Conservation (phyloP, 2,888 invertebrate genomes). For the Troides helena region DNA sequence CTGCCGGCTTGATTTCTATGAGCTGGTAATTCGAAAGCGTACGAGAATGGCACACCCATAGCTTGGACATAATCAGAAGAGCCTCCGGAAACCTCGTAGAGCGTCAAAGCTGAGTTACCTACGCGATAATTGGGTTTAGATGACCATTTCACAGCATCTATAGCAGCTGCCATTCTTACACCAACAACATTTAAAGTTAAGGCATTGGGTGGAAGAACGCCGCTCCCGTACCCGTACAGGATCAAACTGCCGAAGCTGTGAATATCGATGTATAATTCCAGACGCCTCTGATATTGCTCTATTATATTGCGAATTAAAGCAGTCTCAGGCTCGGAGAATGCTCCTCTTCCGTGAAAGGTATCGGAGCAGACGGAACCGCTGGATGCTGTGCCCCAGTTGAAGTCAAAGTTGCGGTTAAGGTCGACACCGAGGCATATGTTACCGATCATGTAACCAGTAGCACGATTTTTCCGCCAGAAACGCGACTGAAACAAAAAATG, state of each 20-base stretch:
- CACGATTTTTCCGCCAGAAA: conserved; percentile 85
- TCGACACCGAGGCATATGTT: conserved; percentile 84
- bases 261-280: conserved; percentile 84
- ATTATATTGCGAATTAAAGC: conserved; percentile 79
- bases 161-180: conserved; percentile 64
- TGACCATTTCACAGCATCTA: conserved; percentile 67
- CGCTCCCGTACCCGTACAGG: conserved; percentile 58
- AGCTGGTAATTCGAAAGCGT: conserved; percentile 82
- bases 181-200: conserved; percentile 61
- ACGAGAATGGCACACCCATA: conserved; percentile 74
- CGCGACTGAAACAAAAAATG: conserved; percentile 57
- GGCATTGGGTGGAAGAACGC: conserved; percentile 71
- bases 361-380: conserved; percentile 79
- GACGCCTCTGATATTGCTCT: conserved; percentile 57
- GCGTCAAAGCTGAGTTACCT: conserved; percentile 67
- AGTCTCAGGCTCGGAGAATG: conserved; percentile 86
- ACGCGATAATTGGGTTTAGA: conserved; percentile 67
- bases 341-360: conserved; percentile 80
- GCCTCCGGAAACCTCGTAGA: conserved; percentile 82
- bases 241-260: conserved; percentile 87
- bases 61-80: conserved; percentile 82
- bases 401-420: conserved; percentile 87
- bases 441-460: conserved; percentile 44
- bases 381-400: conserved; percentile 81
- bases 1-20: conserved; percentile 51